Evolutionary conservation across 2,888 invertebrate genomes (phyloP).

Genomic region (Eumerus sabulonum): DNA sequence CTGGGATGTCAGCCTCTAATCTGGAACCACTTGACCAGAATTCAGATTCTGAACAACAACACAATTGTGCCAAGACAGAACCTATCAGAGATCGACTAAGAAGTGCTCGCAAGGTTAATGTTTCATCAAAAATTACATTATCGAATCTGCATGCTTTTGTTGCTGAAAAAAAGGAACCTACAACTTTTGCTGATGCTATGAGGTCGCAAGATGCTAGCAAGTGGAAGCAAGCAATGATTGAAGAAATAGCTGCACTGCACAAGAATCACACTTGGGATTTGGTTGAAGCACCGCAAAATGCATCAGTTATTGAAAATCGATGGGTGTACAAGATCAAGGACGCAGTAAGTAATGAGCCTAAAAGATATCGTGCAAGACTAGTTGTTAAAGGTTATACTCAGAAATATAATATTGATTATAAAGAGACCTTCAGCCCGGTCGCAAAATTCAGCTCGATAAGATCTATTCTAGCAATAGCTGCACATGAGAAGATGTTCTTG

Average conservation of each 20-base stretch:
- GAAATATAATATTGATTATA: constrained; percentile 1
- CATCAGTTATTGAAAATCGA: constrained; percentile 13
- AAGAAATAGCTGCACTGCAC: constrained; percentile 12
- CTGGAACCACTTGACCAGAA: no score
- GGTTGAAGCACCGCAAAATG: not conserved
- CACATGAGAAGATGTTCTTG: not conserved
- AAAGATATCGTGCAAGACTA: constrained; percentile 1
- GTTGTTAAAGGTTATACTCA: constrained; percentile 9
- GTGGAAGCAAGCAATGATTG: constrained; percentile 9
- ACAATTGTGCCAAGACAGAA: constrained; percentile 1
- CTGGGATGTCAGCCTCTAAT: not conserved
- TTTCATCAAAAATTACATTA: constrained; percentile 1
- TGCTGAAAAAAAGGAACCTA: not conserved
- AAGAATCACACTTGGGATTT: constrained; percentile 11
- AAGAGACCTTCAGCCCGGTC: constrained; percentile 3
- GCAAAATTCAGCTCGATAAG: not conserved
- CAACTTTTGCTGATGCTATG: constrained; percentile 7
- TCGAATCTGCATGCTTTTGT: constrained; percentile 18
- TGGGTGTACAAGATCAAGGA: constrained; percentile 5
- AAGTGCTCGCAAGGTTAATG: not conserved
- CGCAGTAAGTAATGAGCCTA: not conserved
- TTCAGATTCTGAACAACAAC: no score
- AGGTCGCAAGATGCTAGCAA: not conserved
- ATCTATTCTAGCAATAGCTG: constrained; percentile 6
- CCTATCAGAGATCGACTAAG: not conserved